Conservation (phyloP, 2,888 invertebrate genomes). For the Lissocephala sabroskyi region DNA sequence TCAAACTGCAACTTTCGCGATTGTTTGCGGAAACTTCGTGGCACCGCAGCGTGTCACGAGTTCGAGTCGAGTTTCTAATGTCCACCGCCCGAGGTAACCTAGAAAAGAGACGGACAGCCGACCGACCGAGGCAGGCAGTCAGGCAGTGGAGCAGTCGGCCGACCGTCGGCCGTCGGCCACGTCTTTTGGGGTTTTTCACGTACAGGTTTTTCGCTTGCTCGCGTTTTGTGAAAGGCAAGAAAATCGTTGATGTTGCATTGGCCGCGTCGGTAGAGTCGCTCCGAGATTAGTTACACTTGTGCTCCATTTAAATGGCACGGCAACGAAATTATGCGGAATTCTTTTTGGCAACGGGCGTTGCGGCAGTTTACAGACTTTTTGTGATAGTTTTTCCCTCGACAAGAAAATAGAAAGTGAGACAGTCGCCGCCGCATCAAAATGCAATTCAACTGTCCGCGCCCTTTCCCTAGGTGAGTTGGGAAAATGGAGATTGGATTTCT, state of each 20-base stretch:
- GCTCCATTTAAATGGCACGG: slow-evolving; percentile 49
- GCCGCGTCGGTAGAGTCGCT: slow-evolving; percentile 6
- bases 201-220: slow-evolving; percentile 3
- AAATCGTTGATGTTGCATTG: slow-evolving; percentile 15
- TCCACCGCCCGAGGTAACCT: too few relatives aligned
- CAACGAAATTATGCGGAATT: slow-evolving; percentile 16
- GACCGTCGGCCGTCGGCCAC: background rate
- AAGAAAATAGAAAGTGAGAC: slow-evolving; percentile 2
- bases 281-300: slow-evolving; percentile 3
- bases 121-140: background rate
- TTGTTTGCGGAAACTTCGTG: too few relatives aligned
- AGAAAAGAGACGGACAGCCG: background rate
- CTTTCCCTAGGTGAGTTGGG: slow-evolving; percentile 54
- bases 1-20: too few relatives aligned
- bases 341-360: slow-evolving; percentile 3
- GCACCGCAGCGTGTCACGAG: too few relatives aligned
- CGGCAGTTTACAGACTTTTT: background rate
- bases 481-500: background rate
- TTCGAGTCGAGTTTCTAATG: too few relatives aligned
- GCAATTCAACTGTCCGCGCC: slow-evolving; percentile 25
- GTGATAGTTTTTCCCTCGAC: background rate
- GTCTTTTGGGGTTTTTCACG: background rate
- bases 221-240: slow-evolving; percentile 5
- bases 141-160: too few relatives aligned
- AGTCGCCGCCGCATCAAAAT: background rate